A percentile compares a stretch with the other conserved stretches of the same genome.
Evolutionary conservation across 64 coral and sea anemone species (phyloP).

Genomic region (Stichodactyla mertensii): DNA sequence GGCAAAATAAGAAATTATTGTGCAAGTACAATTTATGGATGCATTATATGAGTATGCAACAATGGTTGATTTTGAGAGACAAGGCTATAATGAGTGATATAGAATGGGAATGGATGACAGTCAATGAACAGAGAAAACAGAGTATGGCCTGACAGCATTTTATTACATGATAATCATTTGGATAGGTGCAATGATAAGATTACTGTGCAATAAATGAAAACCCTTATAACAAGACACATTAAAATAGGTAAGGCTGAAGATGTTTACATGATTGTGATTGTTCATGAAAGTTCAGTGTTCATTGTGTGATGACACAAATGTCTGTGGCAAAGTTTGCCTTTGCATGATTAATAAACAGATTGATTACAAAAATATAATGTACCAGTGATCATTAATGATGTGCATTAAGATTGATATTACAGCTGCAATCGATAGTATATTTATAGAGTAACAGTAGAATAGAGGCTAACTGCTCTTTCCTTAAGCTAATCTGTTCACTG

Average conservation of each 20-base stretch:
- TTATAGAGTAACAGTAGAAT: background rate
- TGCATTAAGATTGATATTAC: background rate
- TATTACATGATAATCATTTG: background rate
- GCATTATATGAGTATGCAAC: no score
- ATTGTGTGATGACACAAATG: background rate
- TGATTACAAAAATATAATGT: background rate
- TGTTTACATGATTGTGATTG: background rate
- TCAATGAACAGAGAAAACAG: background rate
- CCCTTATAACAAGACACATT: background rate
- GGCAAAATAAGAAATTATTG: no score
- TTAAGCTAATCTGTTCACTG: no score
- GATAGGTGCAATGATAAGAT: background rate
- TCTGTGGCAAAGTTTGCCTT: background rate
- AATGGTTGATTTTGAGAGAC: no score
- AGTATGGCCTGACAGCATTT: background rate
- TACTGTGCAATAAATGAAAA: background rate
- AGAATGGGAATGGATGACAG: background rate
- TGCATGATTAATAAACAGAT: background rate
- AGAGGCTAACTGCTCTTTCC: background rate
- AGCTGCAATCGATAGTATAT: background rate
- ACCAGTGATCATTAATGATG: background rate
- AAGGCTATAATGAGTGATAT: no score
- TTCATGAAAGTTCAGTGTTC: slow-evolving; percentile 8
- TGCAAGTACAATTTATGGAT: no score
- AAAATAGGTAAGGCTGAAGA: background rate